Evolutionary conservation across 1,140 invertebrate genomes (phyloP).

Genomic region (Bemisia tabaci): DNA sequence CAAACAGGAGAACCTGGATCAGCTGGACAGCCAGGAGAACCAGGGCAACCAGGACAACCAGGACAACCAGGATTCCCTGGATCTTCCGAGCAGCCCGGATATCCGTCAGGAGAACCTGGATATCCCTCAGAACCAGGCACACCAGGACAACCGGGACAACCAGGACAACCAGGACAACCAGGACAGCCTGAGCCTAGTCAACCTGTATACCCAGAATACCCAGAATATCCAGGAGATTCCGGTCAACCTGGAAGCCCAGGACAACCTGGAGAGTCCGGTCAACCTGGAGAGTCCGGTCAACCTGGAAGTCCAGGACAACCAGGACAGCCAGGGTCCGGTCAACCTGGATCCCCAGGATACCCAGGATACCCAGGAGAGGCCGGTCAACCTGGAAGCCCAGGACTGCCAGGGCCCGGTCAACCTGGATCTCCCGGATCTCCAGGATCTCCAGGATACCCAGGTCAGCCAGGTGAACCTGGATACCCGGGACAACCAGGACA

Average conservation of each 20-base stretch:
- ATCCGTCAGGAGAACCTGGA: neutral
- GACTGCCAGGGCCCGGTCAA: neutral
- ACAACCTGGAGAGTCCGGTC: neutral
- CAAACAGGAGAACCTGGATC: constrained; percentile 15
- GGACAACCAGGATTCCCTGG: constrained; percentile 21
- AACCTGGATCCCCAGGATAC: constrained; percentile 8
- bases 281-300: neutral
- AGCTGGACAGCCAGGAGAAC: constrained; percentile 8
- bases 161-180: neutral
- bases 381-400: constrained; percentile 8
- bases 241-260: neutral
- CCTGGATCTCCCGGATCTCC: neutral
- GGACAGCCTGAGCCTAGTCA: neutral
- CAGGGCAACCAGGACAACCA: constrained; percentile 16
- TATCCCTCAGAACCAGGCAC: neutral
- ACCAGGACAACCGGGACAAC: neutral
- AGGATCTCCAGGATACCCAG: neutral
- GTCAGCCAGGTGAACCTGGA: neutral
- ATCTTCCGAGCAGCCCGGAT: constrained; percentile 9
- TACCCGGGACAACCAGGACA: neutral
- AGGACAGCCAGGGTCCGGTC: constrained; percentile 8
- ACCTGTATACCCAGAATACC: constrained; percentile 10
- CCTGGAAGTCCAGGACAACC: constrained; percentile 13
- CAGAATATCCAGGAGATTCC: too few relatives aligned
- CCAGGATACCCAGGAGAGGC: neutral